phyloP scores from a whole-genome alignment of 35 echinoderm and acorn worm genomes.

The Amphiura filiformis region DNA sequence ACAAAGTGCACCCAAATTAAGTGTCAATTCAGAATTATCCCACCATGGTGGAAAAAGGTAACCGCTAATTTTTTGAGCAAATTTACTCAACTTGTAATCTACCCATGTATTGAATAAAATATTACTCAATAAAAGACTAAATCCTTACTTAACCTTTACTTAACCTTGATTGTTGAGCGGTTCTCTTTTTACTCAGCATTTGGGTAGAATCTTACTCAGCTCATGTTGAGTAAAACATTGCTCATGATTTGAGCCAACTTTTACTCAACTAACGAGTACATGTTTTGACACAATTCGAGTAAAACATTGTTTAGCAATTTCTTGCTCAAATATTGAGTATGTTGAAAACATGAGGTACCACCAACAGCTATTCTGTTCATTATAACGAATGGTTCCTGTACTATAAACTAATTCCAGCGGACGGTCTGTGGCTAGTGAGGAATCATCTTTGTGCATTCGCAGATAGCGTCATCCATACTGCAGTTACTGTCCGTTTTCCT shows the following conservation, averaged over 20 bases:
- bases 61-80: not conserved
- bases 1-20: too few relatives aligned
- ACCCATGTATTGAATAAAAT: not conserved
- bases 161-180: not conserved
- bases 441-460: too few relatives aligned
- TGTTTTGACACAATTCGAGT: not conserved
- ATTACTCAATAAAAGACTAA: not conserved
- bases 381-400: too few relatives aligned
- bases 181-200: constrained; percentile 6
- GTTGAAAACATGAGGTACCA: too few relatives aligned
- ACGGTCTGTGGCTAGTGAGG: too few relatives aligned
- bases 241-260: not conserved
- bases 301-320: not conserved
- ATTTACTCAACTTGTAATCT: not conserved
- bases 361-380: too few relatives aligned
- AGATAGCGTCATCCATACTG: too few relatives aligned
- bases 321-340: not conserved
- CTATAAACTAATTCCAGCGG: too few relatives aligned
- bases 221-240: not conserved
- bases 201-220: not conserved
- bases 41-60: not conserved
- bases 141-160: not conserved
- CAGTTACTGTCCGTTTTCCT: too few relatives aligned
- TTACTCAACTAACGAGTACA: not conserved
- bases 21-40: too few relatives aligned